A percentile compares a stretch with the other conserved stretches of the same genome.
phyloP scores from a whole-genome alignment of 1,140 invertebrate species.

The Procambarus clarkii region DNA sequence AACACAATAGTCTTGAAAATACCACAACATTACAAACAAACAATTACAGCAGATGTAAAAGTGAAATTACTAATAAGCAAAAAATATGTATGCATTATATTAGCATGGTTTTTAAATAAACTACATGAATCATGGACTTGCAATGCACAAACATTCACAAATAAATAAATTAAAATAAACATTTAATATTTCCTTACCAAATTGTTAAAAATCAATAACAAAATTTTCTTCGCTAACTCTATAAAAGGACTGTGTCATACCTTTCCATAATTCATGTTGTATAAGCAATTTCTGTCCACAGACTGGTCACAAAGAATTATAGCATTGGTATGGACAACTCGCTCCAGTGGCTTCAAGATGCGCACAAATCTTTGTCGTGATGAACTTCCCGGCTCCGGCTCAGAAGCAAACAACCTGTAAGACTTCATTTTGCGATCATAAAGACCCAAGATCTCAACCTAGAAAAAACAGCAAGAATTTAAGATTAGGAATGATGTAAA shows the following conservation, averaged over 20 bases:
- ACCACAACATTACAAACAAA: too few species aligned
- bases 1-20: too few species aligned
- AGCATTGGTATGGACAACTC: slow-evolving; percentile 86
- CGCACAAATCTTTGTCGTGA: slow-evolving; percentile 73
- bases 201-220: too few species aligned
- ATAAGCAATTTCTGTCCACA: slow-evolving; percentile 82
- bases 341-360: slow-evolving; percentile 85
- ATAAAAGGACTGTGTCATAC: slow-evolving; percentile 11
- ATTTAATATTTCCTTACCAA: too few species aligned
- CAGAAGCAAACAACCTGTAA: slow-evolving; percentile 86
- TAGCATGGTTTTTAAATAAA: too few species aligned
- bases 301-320: slow-evolving; percentile 88
- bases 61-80: too few species aligned
- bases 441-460: slow-evolving; percentile 92
- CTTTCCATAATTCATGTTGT: slow-evolving; percentile 64
- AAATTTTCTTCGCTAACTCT: not conserved
- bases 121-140: too few species aligned
- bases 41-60: too few species aligned
- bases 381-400: slow-evolving; percentile 79
- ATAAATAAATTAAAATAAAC: too few species aligned
- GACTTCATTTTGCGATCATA: slow-evolving; percentile 85
- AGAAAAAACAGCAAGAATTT: slow-evolving; percentile 77
- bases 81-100: too few species aligned
- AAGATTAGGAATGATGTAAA: not conserved
- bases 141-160: too few species aligned